Evolutionary conservation across 2,888 invertebrate genomes (phyloP).

Genomic region (Autographa gamma): DNA sequence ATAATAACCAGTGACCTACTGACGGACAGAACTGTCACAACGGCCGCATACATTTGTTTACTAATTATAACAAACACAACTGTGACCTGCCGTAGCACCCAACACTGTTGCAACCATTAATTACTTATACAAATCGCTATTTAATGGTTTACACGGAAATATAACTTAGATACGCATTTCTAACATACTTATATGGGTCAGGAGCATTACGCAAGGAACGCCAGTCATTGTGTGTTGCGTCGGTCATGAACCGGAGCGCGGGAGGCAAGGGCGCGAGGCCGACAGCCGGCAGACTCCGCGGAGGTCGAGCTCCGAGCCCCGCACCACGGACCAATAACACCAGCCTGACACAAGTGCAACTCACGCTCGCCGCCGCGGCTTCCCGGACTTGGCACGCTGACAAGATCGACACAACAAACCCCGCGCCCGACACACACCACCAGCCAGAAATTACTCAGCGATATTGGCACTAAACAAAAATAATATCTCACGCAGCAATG

Average conservation of each 20-base stretch:
- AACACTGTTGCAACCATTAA: conserved; percentile 2
- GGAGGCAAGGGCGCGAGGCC: conserved; percentile 16
- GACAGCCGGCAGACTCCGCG: not conserved
- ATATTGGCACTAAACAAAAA: conserved; percentile 67
- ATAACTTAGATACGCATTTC: not conserved
- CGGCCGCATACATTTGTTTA: not conserved
- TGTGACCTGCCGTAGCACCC: not conserved
- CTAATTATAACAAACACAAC: not conserved
- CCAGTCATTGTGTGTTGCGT: conserved; percentile 49
- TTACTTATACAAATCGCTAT: conserved; percentile 40
- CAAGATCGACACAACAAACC: conserved; percentile 52
- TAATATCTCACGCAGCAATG: conserved; percentile 55
- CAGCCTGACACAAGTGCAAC: conserved; percentile 17
- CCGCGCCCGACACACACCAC: conserved; percentile 25
- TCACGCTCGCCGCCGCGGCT: conserved; percentile 11
- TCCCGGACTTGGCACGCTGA: conserved; percentile 56
- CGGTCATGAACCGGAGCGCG: conserved; percentile 22
- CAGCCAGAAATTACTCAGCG: conserved; percentile 72
- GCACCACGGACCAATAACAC: conserved; percentile 8
- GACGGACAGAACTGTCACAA: not conserved
- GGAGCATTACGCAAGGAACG: conserved; percentile 18
- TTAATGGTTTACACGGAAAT: conserved; percentile 38
- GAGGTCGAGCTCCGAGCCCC: not conserved
- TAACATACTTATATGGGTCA: conserved; percentile 42
- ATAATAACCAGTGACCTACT: not conserved